Percentiles rank a stretch among this genome's conserved stretches.
These are phyloP conservation scores for Pterostichus madidus DNA, from an alignment of 2,888 invertebrate genomes.

Conservation along the genomic window DNA sequence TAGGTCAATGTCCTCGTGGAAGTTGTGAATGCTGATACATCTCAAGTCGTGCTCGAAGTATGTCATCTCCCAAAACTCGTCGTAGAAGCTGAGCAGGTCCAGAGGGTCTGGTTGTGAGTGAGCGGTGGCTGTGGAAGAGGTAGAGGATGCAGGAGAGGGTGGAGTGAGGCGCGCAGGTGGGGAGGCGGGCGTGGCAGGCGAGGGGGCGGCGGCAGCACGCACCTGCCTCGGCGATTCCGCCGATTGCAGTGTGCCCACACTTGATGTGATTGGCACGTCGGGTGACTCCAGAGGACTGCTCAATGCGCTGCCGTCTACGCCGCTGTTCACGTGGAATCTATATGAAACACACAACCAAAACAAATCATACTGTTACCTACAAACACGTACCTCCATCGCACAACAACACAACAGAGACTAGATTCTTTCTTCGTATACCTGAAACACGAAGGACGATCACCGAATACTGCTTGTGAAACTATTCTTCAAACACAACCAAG, in stretches of 20 bases:
- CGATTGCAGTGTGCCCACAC: slow-evolving; percentile 83
- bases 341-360: slow-evolving; percentile 67
- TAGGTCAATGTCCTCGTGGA: slow-evolving; percentile 43
- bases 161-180: slow-evolving; percentile 84
- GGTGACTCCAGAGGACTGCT: slow-evolving; percentile 92
- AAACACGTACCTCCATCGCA: not conserved
- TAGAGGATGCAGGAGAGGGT: slow-evolving; percentile 81
- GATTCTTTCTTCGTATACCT: not conserved
- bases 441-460: too few relatives aligned
- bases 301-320: slow-evolving; percentile 87
- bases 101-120: slow-evolving; percentile 71
- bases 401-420: slow-evolving; percentile 2
- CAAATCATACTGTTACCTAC: not conserved
- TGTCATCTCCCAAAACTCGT: slow-evolving; percentile 75
- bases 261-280: slow-evolving; percentile 84
- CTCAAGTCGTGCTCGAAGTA: slow-evolving; percentile 75
- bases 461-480: too few relatives aligned
- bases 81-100: slow-evolving; percentile 74
- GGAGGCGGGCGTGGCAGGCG: slow-evolving; percentile 81
- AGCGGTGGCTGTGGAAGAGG: slow-evolving; percentile 72
- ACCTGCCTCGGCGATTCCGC: slow-evolving; percentile 80
- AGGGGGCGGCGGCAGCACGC: slow-evolving; percentile 72
- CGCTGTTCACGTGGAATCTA: slow-evolving; percentile 91
- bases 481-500: too few relatives aligned
- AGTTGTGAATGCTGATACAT: slow-evolving; percentile 57